Conservation (phyloP, 2,113 vertebrate genomes). For the Nothobranchius furzeri region DNA sequence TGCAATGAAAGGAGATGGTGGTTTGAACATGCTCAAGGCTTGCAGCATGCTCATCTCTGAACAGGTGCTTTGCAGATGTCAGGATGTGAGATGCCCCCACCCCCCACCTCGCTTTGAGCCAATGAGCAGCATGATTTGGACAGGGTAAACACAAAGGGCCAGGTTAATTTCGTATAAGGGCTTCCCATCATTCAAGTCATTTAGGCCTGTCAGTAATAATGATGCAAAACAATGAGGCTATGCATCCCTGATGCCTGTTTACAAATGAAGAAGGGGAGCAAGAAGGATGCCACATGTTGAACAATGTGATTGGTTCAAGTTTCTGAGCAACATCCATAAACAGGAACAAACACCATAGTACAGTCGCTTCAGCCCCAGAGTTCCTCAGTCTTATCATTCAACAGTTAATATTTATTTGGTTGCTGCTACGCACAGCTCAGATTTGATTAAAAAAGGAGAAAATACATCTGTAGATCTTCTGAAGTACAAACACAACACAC, state of each 20-base stretch:
- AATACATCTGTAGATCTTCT: constrained; percentile 26
- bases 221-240: constrained; percentile 69
- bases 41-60: constrained; percentile 39
- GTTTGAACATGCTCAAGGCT: constrained; percentile 34
- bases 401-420: constrained; percentile 48
- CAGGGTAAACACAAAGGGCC: constrained; percentile 64
- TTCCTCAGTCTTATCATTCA: constrained; percentile 27
- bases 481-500: constrained; percentile 38
- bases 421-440: constrained; percentile 34
- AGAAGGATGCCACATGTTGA: constrained; percentile 62
- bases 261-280: constrained; percentile 39
- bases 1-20: constrained; percentile 34
- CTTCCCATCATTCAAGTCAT: constrained; percentile 70
- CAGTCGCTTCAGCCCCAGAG: constrained; percentile 22
- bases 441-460: constrained; percentile 17
- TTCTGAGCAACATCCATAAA: constrained; percentile 67
- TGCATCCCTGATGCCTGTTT: constrained; percentile 57
- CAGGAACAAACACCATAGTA: constrained; percentile 60
- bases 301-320: constrained; percentile 66
- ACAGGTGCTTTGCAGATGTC: constrained; percentile 76
- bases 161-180: constrained; percentile 62
- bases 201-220: constrained; percentile 70
- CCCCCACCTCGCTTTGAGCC: constrained; percentile 51
- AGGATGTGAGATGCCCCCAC: constrained; percentile 61
- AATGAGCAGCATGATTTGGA: constrained; percentile 65